phyloP scores from a whole-genome alignment of 2,113 vertebrate species.

The Cheilinus undulatus region DNA sequence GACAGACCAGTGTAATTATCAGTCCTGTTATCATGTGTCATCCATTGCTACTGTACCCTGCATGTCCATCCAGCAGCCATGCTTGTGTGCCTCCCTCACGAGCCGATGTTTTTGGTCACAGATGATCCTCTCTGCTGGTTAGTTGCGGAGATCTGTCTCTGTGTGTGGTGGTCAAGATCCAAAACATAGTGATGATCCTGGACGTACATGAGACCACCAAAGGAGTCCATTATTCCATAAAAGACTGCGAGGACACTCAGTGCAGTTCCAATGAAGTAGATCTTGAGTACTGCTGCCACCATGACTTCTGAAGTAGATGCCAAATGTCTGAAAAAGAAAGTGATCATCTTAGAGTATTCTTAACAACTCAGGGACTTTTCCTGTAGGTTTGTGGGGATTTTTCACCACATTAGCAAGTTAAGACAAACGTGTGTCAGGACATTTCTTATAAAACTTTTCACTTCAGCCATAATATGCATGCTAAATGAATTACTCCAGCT shows the following conservation, averaged over 20 bases:
- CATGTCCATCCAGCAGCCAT: background rate
- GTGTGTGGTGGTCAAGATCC: slow-evolving; percentile 10
- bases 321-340: background rate
- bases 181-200: slow-evolving; percentile 34
- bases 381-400: background rate
- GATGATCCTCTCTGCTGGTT: background rate
- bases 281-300: slow-evolving; percentile 47
- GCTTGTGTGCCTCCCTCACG: background rate
- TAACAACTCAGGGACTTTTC: background rate
- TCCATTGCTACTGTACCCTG: background rate
- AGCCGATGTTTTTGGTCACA: slow-evolving; percentile 19
- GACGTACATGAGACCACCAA: slow-evolving; percentile 69
- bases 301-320: slow-evolving; percentile 34
- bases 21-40: background rate
- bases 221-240: slow-evolving; percentile 48
- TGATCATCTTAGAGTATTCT: background rate
- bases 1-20: no score
- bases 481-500: no score
- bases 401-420: no score
- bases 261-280: slow-evolving; percentile 61
- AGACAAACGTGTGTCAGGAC: no score
- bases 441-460: no score
- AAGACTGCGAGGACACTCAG: slow-evolving; percentile 49
- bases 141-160: background rate
- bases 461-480: no score